Conservation (phyloP, 2,888 invertebrate species). For the Mantis religiosa region DNA sequence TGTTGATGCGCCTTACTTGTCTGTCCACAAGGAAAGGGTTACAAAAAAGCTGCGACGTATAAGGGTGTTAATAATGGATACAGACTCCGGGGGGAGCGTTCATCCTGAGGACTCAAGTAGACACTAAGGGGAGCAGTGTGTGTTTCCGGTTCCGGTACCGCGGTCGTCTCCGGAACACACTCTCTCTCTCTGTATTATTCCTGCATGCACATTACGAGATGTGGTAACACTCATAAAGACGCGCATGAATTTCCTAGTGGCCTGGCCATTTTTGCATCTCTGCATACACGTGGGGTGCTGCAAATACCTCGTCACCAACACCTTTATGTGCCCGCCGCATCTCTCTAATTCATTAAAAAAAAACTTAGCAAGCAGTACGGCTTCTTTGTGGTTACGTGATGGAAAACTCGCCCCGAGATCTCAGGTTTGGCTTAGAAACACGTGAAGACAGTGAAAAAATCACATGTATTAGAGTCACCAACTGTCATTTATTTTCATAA, state of each 20-base stretch:
- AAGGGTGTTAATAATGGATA: background rate
- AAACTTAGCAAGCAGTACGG: too few species aligned
- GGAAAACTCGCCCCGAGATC: too few species aligned
- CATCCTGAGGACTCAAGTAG: constrained; percentile 6
- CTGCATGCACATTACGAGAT: background rate
- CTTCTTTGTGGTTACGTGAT: too few species aligned
- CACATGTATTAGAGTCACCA: too few species aligned
- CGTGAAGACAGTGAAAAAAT: too few species aligned
- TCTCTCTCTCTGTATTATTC: background rate
- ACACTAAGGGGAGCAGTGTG: constrained; percentile 1
- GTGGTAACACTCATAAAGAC: background rate
- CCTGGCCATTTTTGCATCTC: background rate
- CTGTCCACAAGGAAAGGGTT: background rate
- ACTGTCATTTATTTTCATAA: too few species aligned
- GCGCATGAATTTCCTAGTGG: background rate
- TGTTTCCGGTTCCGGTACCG: background rate
- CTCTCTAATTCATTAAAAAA: too few species aligned
- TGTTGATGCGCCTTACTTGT: background rate
- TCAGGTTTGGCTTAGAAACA: too few species aligned
- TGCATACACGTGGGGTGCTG: background rate
- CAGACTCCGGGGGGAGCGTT: background rate
- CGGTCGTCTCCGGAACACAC: background rate
- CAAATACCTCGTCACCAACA: background rate
- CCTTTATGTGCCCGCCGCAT: background rate
- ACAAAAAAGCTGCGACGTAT: background rate